phyloP scores from a whole-genome alignment of 2,888 invertebrate species.

The Leucophenga maculata region DNA sequence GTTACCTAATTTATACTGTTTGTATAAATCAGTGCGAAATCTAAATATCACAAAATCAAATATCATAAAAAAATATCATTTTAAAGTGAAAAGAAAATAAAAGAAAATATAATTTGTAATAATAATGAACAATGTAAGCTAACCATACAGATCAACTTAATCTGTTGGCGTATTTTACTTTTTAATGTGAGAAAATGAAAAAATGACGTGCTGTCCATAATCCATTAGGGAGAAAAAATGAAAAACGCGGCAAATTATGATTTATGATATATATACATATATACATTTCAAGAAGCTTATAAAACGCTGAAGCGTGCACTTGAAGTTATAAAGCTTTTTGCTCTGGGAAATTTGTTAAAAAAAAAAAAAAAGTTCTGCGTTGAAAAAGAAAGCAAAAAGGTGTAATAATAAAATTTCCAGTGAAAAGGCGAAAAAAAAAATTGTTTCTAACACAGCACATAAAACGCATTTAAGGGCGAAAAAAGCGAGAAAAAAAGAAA shows the following conservation, averaged over 20 bases:
- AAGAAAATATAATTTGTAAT: too few species aligned
- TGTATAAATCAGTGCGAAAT: too few species aligned
- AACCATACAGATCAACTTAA: too few species aligned
- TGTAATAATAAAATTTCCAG: slow-evolving; percentile 5
- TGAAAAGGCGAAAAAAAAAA: background rate
- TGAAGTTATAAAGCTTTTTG: background rate
- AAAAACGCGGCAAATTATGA: slow-evolving; percentile 62
- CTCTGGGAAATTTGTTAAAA: too few species aligned
- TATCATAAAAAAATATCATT: too few species aligned
- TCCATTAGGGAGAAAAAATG: slow-evolving; percentile 49
- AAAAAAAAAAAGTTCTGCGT: background rate
- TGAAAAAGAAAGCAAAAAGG: slow-evolving; percentile 16
- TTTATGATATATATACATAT: slow-evolving; percentile 42
- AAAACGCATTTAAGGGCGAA: background rate
- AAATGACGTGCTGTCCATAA: slow-evolving; percentile 53
- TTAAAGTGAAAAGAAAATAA: too few species aligned
- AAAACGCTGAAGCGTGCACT: slow-evolving; percentile 8
- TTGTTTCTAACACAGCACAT: background rate
- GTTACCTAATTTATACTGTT: too few species aligned
- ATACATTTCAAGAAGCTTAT: slow-evolving; percentile 7
- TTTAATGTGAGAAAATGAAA: slow-evolving; percentile 34
- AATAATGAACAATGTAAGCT: too few species aligned
- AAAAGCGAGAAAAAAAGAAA: background rate
- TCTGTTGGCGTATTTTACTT: too few species aligned
- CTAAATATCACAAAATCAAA: too few species aligned